phyloP scores from a whole-genome alignment of 2,113 vertebrate genomes.

The Paedocypris sp. region DNA sequence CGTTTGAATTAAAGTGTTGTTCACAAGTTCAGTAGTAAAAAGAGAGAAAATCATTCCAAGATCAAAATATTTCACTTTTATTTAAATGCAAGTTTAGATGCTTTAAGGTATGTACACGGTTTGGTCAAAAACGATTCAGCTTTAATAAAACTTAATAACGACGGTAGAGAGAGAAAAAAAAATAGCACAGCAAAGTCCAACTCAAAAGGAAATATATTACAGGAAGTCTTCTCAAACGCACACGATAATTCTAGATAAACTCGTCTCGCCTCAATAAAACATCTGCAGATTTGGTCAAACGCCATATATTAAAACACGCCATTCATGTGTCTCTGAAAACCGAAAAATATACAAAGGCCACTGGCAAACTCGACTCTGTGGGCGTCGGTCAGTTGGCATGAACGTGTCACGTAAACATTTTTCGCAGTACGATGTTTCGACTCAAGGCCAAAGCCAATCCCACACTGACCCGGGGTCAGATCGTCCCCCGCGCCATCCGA shows the following conservation, averaged over 20 bases:
- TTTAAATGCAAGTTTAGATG: slow-evolving; percentile 37
- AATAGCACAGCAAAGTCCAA: slow-evolving; percentile 63
- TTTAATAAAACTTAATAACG: slow-evolving; percentile 45
- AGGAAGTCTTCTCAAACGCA: slow-evolving; percentile 30
- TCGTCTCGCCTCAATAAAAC: slow-evolving; percentile 26
- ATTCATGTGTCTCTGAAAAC: background rate
- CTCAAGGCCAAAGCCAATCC: background rate
- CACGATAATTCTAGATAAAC: slow-evolving; percentile 28
- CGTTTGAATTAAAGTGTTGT: no score
- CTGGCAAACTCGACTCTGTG: slow-evolving; percentile 17
- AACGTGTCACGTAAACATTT: background rate
- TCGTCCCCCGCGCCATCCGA: background rate
- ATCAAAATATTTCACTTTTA: slow-evolving; percentile 82
- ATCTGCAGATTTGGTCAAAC: slow-evolving; percentile 41
- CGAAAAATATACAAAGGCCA: slow-evolving; percentile 39
- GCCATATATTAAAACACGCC: slow-evolving; percentile 15
- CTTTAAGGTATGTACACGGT: slow-evolving; percentile 64
- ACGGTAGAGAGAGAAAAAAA: slow-evolving; percentile 59
- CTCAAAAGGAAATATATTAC: slow-evolving; percentile 54
- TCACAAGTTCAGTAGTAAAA: no score
- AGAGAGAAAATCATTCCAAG: slow-evolving; percentile 11
- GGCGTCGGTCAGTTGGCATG: background rate
- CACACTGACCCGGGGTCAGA: background rate
- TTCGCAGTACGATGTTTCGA: background rate
- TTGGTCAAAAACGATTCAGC: slow-evolving; percentile 57